A percentile compares a stretch with the other conserved stretches of the same genome.
Evolutionary conservation across 2,888 invertebrate genomes (phyloP).

Genomic region (Achlya flavicornis): DNA sequence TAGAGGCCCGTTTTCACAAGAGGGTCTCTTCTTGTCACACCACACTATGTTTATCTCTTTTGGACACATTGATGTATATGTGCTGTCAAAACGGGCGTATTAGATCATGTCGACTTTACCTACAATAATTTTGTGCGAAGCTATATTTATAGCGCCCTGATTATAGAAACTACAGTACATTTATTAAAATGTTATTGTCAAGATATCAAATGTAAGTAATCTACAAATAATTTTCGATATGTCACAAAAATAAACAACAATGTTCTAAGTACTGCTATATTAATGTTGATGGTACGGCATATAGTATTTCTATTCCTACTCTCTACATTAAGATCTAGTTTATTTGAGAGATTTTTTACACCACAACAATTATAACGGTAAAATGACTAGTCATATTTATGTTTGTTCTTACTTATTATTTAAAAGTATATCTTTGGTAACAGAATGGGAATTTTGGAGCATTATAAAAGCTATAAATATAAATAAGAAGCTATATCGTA

Average conservation of each 20-base stretch:
- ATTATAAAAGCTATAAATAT: not conserved
- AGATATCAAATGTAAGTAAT: constrained; percentile 4
- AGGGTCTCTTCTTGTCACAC: too few species aligned
- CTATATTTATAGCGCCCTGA: constrained; percentile 37
- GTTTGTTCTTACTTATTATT: constrained; percentile 12
- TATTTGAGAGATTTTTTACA: constrained; percentile 16
- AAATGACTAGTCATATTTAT: constrained; percentile 20
- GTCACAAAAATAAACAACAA: too few species aligned
- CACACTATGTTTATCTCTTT: too few species aligned
- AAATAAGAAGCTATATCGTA: not conserved
- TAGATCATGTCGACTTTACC: not conserved
- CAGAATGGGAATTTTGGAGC: not conserved
- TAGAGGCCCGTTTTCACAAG: too few species aligned
- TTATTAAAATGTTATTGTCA: constrained; percentile 49
- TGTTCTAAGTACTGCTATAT: not conserved
- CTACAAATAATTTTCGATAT: not conserved
- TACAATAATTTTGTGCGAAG: constrained; percentile 26
- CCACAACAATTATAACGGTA: constrained; percentile 15
- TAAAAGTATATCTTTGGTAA: constrained; percentile 5
- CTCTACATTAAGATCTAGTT: constrained; percentile 8
- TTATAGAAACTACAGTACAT: constrained; percentile 31
- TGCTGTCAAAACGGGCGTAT: too few species aligned
- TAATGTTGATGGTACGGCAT: not conserved
- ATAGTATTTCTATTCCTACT: constrained; percentile 5
- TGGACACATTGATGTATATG: too few species aligned